Percentiles rank a stretch among this genome's conserved stretches.
These are phyloP conservation scores for Drosophila affinis DNA, from an alignment of 2,888 invertebrate species.

Conservation along the genomic window DNA sequence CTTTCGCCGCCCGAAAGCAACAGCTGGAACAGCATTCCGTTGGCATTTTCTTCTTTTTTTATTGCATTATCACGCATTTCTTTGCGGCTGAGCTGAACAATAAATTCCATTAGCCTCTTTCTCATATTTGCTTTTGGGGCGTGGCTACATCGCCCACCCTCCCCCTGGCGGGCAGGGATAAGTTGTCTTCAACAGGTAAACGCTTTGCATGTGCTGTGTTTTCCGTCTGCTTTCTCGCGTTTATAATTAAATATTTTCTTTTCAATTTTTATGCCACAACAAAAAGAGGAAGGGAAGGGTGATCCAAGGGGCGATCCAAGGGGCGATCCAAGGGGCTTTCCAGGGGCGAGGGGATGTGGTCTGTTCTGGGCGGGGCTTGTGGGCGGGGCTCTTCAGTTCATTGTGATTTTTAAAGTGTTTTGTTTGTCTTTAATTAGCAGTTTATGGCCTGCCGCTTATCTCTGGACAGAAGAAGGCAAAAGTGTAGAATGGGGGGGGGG, in stretches of 20 bases:
- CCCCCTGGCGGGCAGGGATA: neutral
- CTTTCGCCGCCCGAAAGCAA: neutral
- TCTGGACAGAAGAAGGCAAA: neutral
- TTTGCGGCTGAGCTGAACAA: constrained; percentile 24
- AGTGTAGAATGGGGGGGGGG: neutral
- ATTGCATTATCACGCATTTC: constrained; percentile 19
- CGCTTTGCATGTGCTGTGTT: constrained; percentile 36
- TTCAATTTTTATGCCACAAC: constrained; percentile 51
- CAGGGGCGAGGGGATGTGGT: no score
- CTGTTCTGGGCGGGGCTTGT: no score
- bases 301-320: neutral
- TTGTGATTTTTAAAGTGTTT: constrained; percentile 60
- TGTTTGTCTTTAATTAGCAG: constrained; percentile 71
- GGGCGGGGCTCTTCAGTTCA: constrained; percentile 1
- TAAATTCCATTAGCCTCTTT: constrained; percentile 36
- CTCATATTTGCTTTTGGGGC: constrained; percentile 7
- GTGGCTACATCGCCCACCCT: constrained; percentile 3
- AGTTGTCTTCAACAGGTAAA: constrained; percentile 55
- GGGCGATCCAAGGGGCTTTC: neutral
- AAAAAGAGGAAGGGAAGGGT: neutral
- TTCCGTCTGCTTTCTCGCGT: constrained; percentile 14
- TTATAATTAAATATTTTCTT: constrained; percentile 70
- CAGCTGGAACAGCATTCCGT: constrained; percentile 6
- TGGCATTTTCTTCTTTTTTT: neutral
- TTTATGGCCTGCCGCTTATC: constrained; percentile 28